Base-by-base conservation (phyloP, 2,113 vertebrate genomes). In the Rhabdornis inornatus region DNA sequence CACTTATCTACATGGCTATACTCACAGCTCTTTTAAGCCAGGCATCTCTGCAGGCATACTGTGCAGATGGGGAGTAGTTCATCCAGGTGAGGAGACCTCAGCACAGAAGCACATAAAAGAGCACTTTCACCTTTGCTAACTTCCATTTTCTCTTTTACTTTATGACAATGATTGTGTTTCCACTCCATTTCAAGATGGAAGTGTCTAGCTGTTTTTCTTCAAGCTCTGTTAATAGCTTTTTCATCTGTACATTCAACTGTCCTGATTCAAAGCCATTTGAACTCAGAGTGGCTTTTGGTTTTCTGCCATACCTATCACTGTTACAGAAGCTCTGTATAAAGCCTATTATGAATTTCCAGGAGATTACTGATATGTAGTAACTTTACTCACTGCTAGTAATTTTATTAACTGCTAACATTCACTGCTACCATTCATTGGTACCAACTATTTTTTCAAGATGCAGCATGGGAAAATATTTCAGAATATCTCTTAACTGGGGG, bases 141-240 rank as follows among this genome's bases (percentile, higher is more conserved):
- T 23, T 96, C 92, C 57, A 64, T 94, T 53, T 65, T 84, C 83
- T 90, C 82, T 94, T 94, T 56, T 94, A 71, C 92, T 94, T 90
- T 93, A 90, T 70, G 42, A 30, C 7, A 57, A 6, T 35, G 31
- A 64, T 61, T 80, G 18, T 72, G 70, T 94, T 90, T 90, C 92
- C 15, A 78, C 70, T 86, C 42, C 3, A 19, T 35, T 87, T 88
- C 80, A 93, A 65, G 79, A 83, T 12, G 9, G 55, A 92, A 92
- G 30, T 31, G 60, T 80, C 9, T 23, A 20, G 8, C 75, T 91
- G 39, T 94, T 92, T 88, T 52, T 92, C n/a, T 37, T 95, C 45
- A 95, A 86, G 59, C 69, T 66, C 70, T 95, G 37, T 76, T 93
- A 91, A 85, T 42, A 57, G 53, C 33, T 9, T 96, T 90, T 71